phyloP scores from a whole-genome alignment of 92 coral and sea anemone genomes.

The Porites divaricata region DNA sequence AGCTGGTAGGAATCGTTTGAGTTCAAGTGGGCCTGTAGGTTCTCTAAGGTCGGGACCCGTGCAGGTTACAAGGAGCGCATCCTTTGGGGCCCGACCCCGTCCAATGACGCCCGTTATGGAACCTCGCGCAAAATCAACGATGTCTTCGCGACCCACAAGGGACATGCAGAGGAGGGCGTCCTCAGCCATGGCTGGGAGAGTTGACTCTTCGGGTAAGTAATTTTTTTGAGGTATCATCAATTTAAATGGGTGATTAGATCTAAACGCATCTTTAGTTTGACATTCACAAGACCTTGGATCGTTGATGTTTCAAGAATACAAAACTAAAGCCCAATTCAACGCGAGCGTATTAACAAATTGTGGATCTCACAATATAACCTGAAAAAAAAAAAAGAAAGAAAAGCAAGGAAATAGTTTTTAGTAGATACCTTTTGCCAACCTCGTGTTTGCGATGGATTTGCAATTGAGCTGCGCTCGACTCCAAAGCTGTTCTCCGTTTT shows the following conservation, averaged over 20 bases:
- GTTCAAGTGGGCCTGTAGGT: conserved; percentile 43
- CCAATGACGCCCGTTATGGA: conserved; percentile 38
- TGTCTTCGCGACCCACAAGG: conserved; percentile 7
- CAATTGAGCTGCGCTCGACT: neutral
- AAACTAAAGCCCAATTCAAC: no score
- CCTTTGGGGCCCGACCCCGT: conserved; percentile 66
- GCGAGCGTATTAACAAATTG: no score
- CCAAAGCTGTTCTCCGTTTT: neutral
- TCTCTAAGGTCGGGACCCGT: conserved; percentile 30
- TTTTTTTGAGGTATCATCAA: no score
- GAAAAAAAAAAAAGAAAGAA: no score
- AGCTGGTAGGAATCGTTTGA: conserved; percentile 16
- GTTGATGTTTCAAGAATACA: no score
- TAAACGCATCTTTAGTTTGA: no score
- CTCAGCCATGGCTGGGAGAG: conserved; percentile 4
- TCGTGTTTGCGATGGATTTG: no score
- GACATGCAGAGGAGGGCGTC: conserved; percentile 42
- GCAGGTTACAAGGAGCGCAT: conserved; percentile 59
- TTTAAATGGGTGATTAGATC: no score
- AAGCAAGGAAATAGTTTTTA: no score
- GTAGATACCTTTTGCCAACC: no score
- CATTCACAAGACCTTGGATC: no score
- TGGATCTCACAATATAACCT: no score
- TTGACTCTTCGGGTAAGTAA: conserved; percentile 28
- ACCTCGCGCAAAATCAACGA: conserved; percentile 34